Base-by-base conservation (phyloP, 2,888 invertebrate genomes). In the Limulus polyphemus region DNA sequence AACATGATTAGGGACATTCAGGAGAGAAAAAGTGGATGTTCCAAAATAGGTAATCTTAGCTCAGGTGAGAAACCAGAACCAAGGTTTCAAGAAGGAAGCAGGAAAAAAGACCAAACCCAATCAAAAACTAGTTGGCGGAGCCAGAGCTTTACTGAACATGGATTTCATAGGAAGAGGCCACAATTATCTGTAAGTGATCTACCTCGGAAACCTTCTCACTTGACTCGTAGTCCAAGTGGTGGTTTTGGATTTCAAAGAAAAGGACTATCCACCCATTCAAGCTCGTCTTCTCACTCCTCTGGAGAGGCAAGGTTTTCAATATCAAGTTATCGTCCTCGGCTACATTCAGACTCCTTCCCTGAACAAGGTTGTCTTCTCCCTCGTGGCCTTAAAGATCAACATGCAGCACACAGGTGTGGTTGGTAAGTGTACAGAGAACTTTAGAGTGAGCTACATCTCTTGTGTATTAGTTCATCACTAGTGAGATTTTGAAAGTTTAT, bases 381-480 rank as follows among this genome's bases (percentile, higher is more conserved):
- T 46, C 48, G 48, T 16, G 47, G 57, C 47, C 48, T 57, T 2
- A 46, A 48, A 57, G 48, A 47, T 4, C 57, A 57, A 48, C 57
- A 57, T 48, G 57, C 57, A 11, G 57, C 57, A 47, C 57, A 57
- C 48, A 57, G 48, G 16, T 57, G 57, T 47, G 48, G 16, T 16
- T 57, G 57, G 57, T 57, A 47, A 57, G 57, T 57, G n/a, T 47
- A 32, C 47, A 32, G 3, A 32, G 32, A 32, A 32, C 32, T 32
- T 3, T 32, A 7, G 3, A 7, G 32, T 32, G 7, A 32, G 32
- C 32, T 32, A 32, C 32, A 32, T 32, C 3, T 32, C 32, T 32
- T 32, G 32, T 32, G 7, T 32, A 32, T 3, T 32, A 32, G 32
- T 32, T 32, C n/a, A 32, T 32, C 32, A 5, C 7, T 3, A 7